Base-by-base conservation (phyloP, 1,140 invertebrate genomes). In the Platyscapa corneri region DNA sequence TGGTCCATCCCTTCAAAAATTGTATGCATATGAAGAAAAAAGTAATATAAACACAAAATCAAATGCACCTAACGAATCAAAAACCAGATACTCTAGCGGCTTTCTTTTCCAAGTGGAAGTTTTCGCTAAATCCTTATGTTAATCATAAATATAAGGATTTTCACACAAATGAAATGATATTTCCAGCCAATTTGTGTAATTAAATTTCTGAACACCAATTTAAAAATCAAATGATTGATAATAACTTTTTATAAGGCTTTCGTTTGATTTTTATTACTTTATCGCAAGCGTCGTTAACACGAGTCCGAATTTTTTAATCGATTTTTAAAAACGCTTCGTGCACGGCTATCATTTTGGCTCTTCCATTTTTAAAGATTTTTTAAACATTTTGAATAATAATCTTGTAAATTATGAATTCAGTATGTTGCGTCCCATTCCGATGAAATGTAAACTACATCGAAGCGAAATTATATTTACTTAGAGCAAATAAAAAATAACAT, bases 371-470 rank as follows among this genome's bases (percentile, higher is more conserved):
- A 32, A 60, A 64, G 5, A 18, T 60, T 64, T 56, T 76, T 42
- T 60, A 64, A 20, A 8, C 32, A 46, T 39, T 75, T 74, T 16
- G 3, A 60, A 42, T 76, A 70, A 70, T 78, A 30, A 70, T 70
- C 20, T 78, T 72, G n/a, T n/a, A 56, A 37, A 7, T 32, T 30
- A 74, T 39, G 16, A 30, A 85, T 74, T 80, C 49, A 32, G 30
- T 37, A 34, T 75, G 37, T 80, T 84, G 20, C 53, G 76, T 79
- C 67, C 67, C 12, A 46, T 77, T 72, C 39, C 23, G 32, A 79
- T 85, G n/a, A 85, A 79, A 30, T 85, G 27, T 75, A 80, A 27
- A 75, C n/a, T n/a, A 85, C 77, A 85, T 85, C 83, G 83, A 84
- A 60, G 72, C 34, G 77, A 67, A 12, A 84, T 49, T 67, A 14